Evolutionary conservation across 2,888 invertebrate genomes (phyloP).

Genomic region (Meghimatium bilineatum): DNA sequence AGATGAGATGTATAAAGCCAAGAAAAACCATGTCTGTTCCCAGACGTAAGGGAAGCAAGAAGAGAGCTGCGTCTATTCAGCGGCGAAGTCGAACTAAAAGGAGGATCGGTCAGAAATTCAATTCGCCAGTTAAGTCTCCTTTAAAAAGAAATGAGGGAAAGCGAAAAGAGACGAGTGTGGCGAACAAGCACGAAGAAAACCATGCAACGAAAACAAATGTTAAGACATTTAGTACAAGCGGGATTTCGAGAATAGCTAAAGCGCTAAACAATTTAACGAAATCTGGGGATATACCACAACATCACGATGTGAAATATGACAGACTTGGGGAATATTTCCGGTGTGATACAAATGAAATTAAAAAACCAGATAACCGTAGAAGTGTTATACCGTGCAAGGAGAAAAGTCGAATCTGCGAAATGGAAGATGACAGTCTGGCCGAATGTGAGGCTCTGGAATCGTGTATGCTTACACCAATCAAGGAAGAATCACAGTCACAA

Average conservation of each 20-base stretch:
- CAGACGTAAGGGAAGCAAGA: background rate
- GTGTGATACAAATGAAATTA: background rate
- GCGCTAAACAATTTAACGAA: background rate
- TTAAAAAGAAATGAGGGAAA: background rate
- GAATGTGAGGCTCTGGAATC: slow-evolving; percentile 16
- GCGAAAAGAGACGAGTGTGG: too few relatives aligned
- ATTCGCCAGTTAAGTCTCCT: background rate
- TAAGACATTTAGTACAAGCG: slow-evolving; percentile 3
- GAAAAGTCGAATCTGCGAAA: background rate
- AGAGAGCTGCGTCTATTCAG: background rate
- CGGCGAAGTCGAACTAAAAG: background rate
- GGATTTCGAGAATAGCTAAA: background rate
- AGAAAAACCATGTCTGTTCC: background rate
- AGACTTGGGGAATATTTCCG: background rate
- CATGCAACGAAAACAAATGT: background rate
- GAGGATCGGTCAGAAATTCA: background rate
- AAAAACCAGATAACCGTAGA: background rate
- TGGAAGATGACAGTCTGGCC: slow-evolving; percentile 12
- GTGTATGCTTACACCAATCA: slow-evolving; percentile 25
- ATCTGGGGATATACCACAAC: too few relatives aligned
- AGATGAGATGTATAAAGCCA: background rate
- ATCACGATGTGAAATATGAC: background rate
- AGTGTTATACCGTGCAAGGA: background rate
- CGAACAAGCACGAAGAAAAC: background rate
- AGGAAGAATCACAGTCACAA: slow-evolving; percentile 5